Conservation (phyloP, 64 coral and sea anemone genomes). For the Dendrophyllia cribrosa region DNA sequence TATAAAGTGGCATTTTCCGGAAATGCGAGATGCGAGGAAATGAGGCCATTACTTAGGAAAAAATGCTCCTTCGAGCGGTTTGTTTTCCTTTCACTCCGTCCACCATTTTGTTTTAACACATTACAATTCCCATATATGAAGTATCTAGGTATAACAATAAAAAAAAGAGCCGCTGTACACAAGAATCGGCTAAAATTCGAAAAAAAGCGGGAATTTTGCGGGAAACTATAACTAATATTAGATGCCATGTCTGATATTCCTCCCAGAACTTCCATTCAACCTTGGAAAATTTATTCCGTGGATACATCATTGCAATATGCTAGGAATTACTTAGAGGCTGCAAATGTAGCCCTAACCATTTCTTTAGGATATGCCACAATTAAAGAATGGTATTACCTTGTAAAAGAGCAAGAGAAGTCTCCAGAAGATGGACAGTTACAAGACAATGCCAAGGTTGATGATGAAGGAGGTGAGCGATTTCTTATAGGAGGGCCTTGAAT, state of each 20-base stretch:
- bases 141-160: no score
- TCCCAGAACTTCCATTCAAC: neutral
- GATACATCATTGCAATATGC: neutral
- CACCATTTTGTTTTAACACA: neutral
- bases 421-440: neutral
- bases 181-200: neutral
- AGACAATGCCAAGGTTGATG: neutral
- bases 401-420: neutral
- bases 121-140: neutral
- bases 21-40: no score
- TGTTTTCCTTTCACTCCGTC: neutral
- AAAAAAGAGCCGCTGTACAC: neutral
- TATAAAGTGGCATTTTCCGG: no score
- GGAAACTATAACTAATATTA: neutral
- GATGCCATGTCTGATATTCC: neutral
- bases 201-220: neutral
- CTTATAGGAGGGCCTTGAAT: no score
- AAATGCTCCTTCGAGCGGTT: neutral
- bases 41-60: neutral
- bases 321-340: neutral
- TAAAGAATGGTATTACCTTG: neutral
- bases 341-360: neutral
- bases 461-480: neutral
- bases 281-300: neutral
- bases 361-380: neutral